phyloP scores from a whole-genome alignment of 2,888 invertebrate genomes.

The Polymixis flavicincta region DNA sequence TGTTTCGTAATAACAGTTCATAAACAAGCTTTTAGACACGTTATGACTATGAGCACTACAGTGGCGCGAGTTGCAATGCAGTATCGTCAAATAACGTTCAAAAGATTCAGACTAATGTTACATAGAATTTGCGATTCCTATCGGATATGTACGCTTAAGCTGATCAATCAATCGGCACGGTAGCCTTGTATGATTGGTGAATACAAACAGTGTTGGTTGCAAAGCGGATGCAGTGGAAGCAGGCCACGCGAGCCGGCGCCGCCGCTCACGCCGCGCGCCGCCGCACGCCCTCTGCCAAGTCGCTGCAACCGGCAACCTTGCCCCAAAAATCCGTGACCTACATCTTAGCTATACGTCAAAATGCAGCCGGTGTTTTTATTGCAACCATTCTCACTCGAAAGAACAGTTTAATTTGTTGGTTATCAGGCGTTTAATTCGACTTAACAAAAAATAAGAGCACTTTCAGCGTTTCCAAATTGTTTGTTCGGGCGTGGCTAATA shows the following conservation, averaged over 20 bases:
- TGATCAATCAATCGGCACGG: conserved; percentile 84
- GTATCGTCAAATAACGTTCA: conserved; percentile 65
- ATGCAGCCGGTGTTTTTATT: conserved; percentile 86
- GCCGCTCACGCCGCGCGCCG: conserved; percentile 58
- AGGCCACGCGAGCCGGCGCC: conserved; percentile 76
- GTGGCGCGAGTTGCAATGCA: conserved; percentile 28
- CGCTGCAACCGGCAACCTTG: conserved; percentile 86
- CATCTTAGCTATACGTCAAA: conserved; percentile 83
- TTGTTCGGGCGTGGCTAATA: conserved; percentile 34
- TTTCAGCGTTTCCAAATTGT: conserved; percentile 53
- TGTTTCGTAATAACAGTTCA: conserved; percentile 35
- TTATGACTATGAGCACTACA: conserved; percentile 11
- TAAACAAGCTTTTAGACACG: conserved; percentile 23
- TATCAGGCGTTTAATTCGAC: conserved; percentile 50
- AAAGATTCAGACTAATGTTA: conserved; percentile 67
- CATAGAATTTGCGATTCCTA: conserved; percentile 74
- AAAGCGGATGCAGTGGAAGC: conserved; percentile 86
- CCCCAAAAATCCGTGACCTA: conserved; percentile 89
- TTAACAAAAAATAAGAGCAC: conserved; percentile 53
- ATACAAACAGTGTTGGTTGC: conserved; percentile 80
- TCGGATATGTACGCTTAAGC: conserved; percentile 84
- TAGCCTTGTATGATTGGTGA: conserved; percentile 86
- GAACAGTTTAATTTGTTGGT: conserved; percentile 70
- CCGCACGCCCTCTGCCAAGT: conserved; percentile 57
- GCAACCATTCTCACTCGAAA: conserved; percentile 72